Evolutionary conservation across 2,797 vertebrate species (phyloP).

Genomic region (Sebastes itinus): DNA sequence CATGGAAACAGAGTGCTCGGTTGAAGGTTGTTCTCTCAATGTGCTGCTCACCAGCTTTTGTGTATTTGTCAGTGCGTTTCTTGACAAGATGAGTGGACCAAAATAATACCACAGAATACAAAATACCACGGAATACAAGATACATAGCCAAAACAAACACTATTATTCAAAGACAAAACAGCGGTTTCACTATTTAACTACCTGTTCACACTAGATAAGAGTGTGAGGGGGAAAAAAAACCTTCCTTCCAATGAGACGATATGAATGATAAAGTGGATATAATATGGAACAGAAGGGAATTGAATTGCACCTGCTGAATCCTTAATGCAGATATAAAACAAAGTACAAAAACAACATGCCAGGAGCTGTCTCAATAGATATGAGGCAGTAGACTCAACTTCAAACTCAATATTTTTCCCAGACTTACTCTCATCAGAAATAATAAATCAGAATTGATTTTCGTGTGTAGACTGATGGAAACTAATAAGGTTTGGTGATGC

Average conservation of each 20-base stretch:
- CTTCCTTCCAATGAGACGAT: not conserved
- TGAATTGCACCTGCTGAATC: conserved; percentile 2
- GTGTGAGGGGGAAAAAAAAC: not conserved
- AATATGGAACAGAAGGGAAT: not conserved
- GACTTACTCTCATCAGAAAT: conserved; percentile 4
- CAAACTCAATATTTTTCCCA: not conserved
- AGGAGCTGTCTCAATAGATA: not conserved
- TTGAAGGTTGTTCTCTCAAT: not conserved
- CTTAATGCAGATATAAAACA: conserved; percentile 11
- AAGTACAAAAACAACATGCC: not conserved
- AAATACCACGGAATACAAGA: not conserved
- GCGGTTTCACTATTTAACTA: not conserved
- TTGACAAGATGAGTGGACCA: not conserved
- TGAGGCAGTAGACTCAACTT: not conserved
- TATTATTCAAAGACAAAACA: not conserved
- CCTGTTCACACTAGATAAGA: not conserved
- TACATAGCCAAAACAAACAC: not conserved
- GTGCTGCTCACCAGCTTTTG: not conserved
- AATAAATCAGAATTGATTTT: conserved; percentile 19
- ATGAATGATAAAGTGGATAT: not conserved
- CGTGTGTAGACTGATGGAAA: not conserved
- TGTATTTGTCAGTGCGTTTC: not conserved
- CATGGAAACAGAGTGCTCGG: not conserved
- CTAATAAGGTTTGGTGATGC: not conserved
- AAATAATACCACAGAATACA: not conserved